These are phyloP conservation scores for Erinaceus europaeus DNA, from an alignment of 2,113 vertebrate genomes.

Conservation along the genomic window DNA sequence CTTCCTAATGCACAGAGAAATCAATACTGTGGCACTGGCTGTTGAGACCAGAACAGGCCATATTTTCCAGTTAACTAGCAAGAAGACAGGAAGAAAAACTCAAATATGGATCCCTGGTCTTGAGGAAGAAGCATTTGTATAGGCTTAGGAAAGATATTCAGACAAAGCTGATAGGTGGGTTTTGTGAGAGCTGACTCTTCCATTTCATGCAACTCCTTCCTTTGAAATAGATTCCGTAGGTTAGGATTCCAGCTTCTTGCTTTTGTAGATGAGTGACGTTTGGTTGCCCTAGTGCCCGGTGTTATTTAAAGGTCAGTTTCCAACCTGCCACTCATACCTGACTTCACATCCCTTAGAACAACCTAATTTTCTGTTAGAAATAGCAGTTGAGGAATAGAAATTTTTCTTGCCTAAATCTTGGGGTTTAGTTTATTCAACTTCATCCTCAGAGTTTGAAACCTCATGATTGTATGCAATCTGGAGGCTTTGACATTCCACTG, in stretches of 20 bases:
- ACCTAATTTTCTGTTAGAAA: neutral
- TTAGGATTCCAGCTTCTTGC: neutral
- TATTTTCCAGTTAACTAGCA: neutral
- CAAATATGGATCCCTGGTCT: neutral
- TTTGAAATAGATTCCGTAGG: neutral
- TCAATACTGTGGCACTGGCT: neutral
- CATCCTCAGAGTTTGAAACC: neutral
- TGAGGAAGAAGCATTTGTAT: neutral
- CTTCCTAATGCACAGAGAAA: neutral
- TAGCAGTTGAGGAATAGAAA: neutral
- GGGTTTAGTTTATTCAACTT: neutral
- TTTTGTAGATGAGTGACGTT: neutral
- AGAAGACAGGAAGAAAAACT: neutral
- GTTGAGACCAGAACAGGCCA: neutral
- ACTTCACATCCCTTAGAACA: neutral
- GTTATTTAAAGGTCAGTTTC: neutral
- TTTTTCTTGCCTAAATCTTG: neutral
- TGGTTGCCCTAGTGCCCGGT: too few species aligned
- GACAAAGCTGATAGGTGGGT: neutral
- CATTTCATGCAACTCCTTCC: neutral
- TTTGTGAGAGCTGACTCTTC: neutral
- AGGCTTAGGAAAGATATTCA: neutral
- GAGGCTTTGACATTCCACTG: neutral
- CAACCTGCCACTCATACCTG: neutral
- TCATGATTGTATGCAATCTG: neutral